phyloP scores from a whole-genome alignment of 2,797 vertebrate species.

The Acrossocheilus fasciatus region DNA sequence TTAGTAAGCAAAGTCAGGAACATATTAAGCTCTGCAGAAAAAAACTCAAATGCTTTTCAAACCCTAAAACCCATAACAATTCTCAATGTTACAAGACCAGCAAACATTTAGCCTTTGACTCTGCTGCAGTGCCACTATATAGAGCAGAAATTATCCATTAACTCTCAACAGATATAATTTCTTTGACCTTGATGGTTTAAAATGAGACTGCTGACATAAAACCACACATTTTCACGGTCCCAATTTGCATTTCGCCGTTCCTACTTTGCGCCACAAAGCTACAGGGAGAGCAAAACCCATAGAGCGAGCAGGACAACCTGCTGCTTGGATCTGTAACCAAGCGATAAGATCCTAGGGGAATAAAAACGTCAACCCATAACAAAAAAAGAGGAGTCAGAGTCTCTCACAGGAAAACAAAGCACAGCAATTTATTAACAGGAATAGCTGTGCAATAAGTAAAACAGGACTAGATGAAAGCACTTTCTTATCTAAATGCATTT shows the following conservation, averaged over 20 bases:
- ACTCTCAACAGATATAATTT: background rate
- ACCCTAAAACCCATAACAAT: background rate
- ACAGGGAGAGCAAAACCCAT: conserved; percentile 34
- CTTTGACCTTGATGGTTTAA: background rate
- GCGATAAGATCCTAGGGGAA: conserved; percentile 53
- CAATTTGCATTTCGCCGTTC: background rate
- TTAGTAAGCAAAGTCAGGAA: background rate
- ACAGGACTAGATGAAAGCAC: background rate
- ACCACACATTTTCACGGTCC: conserved; percentile 11
- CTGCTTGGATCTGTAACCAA: conserved; percentile 41
- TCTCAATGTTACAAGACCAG: background rate
- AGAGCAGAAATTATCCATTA: background rate
- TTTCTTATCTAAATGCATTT: background rate
- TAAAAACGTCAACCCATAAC: conserved; percentile 44
- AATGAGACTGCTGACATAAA: background rate
- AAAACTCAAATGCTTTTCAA: background rate
- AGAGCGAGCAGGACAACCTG: conserved; percentile 38
- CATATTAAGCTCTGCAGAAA: background rate
- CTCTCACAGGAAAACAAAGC: conserved; percentile 25
- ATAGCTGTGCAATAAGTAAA: conserved; percentile 1
- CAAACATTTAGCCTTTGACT: background rate
- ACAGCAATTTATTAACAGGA: conserved; percentile 4
- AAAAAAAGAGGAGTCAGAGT: conserved; percentile 6
- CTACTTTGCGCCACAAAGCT: conserved; percentile 3
- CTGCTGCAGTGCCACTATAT: background rate